phyloP scores from a whole-genome alignment of 2,797 vertebrate genomes.

The Enoplosus armatus region DNA sequence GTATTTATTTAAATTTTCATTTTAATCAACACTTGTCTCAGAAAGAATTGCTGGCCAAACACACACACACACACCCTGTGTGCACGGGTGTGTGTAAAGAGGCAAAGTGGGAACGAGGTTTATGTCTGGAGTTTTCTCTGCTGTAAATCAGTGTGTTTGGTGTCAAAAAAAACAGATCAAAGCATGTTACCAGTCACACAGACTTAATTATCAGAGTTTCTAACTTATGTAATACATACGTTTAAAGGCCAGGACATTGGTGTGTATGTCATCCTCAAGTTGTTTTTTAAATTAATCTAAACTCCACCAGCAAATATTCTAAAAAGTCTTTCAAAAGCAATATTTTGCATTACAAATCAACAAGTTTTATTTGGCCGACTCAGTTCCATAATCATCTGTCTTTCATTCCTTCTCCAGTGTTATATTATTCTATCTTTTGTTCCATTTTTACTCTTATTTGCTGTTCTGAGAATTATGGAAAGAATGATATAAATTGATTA shows the following conservation, averaged over 20 bases:
- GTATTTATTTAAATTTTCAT: slow-evolving; percentile 55
- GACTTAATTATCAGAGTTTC: slow-evolving; percentile 55
- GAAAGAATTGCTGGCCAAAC: slow-evolving; percentile 33
- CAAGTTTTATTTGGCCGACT: slow-evolving; percentile 52
- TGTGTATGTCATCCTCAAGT: slow-evolving; percentile 24
- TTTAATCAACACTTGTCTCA: slow-evolving; percentile 62
- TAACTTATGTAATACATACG: slow-evolving; percentile 34
- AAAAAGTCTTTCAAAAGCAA: slow-evolving; percentile 47
- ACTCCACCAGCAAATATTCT: slow-evolving; percentile 41
- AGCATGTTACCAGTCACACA: slow-evolving; percentile 53
- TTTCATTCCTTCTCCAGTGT: slow-evolving; percentile 42
- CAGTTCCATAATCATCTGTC: slow-evolving; percentile 55
- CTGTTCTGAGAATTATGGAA: slow-evolving; percentile 55
- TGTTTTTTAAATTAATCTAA: slow-evolving; percentile 42
- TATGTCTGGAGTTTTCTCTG: slow-evolving; percentile 55
- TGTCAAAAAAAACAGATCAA: slow-evolving; percentile 63
- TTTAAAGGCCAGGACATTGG: slow-evolving; percentile 29
- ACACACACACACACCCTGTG: slow-evolving; percentile 25
- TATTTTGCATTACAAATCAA: slow-evolving; percentile 52
- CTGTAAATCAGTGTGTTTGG: slow-evolving; percentile 66
- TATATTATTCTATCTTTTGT: slow-evolving; percentile 54
- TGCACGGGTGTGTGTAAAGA: slow-evolving; percentile 7
- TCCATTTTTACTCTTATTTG: slow-evolving; percentile 52
- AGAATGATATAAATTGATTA: slow-evolving; percentile 48
- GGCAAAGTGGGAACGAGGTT: slow-evolving; percentile 27